Evolutionary conservation across 2,888 invertebrate species (phyloP), one percentile per base, ranked within the genome.

Genomic region (Nemotelus nigrinus): DNA sequence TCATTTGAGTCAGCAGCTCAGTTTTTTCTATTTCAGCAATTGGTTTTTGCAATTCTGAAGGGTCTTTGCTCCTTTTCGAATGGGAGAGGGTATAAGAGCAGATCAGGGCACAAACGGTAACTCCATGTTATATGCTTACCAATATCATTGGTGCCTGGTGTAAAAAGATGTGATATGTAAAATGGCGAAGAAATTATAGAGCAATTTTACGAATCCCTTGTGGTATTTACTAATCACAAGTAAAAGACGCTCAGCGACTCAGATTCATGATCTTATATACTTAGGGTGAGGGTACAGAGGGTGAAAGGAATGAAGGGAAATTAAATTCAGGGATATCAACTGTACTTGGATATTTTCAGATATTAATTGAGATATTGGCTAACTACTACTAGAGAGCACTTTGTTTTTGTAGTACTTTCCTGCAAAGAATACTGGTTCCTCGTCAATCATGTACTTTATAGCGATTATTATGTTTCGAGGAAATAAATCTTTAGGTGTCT

Each of bases 71-170:
- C 25, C 25, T 25, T 25, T 25, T 25, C 25, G 25, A 25, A 25
- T 25, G 25, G 25, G 25, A 25, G 25, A 25, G 25, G 25, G 25
- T 25, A 25, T 25, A 25, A 25, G 25, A 25, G 25, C 25, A 25
- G 25, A 25, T 25, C 25, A 25, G 25, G 25, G 25, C 25, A 25
- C 25, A 25, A 25, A 25, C 25, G 25, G 47, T 58, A 44, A 67
- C 3, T 25, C 57, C 71, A 72, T 72, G 71, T 72, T 58, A 72
- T 72, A 72, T 72, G 71, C 71, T 58, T 72, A 72, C 58, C 71
- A 72, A 72, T 72, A 72, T 72, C 71, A 72, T 72, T 72, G 71
- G 44, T 44, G 44, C 58, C 71, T 39, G n/a, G 57, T 25, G 47
- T 44, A 57, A 70, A 67, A 58, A 44, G 7, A 57, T 57, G 57